Evolutionary conservation across 2,888 invertebrate species (phyloP), one percentile per base, ranked within the genome.

Genomic region (Dryobota labecula): DNA sequence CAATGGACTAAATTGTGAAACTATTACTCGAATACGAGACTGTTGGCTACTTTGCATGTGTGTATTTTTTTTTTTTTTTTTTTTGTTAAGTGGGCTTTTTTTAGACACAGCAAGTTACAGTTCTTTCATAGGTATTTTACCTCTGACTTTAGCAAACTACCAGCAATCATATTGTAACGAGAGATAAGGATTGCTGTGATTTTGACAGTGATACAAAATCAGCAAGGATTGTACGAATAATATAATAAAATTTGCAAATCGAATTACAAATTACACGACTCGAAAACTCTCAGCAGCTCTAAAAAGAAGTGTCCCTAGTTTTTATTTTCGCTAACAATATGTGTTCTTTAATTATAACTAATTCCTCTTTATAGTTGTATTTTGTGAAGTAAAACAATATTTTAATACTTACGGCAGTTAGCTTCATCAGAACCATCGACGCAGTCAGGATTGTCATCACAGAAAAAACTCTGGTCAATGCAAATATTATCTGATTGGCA

Each of bases 391-490:
- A n/a, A 41, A 24, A 9, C 15, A 13, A 24, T 27, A 45, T 38
- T 15, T 20, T 38, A 41, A 78, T 80, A 96, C 94, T 93, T 90
- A 95, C 96, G 93, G 88, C 97, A 97, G 71, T 94, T 93, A 56
- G 89, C 88, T 92, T 97, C 97, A 84, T 97, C 97, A 8, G 96
- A 96, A 68, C 94, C 94, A 88, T 97, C 97, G 41, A 88, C 78
- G 86, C 97, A 97, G 88, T 97, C 97, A 41, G 62, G 61, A 45
- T 92, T 83, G 61, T 95, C 94, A 87, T 98, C 97, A 87, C 98
- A 98, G 70, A 93, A 92, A 85, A 97, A 97, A 24, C 93, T 92
- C n/a, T 88, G 91, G 75, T 96, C 92, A 81, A 97, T 95, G 89
- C 98, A 98, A 1, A 70, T 90, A 87, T 30, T 97, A 97, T 85